Evolutionary conservation across 2,888 invertebrate species (phyloP).

Genomic region (Trissoscelio sp.): DNA sequence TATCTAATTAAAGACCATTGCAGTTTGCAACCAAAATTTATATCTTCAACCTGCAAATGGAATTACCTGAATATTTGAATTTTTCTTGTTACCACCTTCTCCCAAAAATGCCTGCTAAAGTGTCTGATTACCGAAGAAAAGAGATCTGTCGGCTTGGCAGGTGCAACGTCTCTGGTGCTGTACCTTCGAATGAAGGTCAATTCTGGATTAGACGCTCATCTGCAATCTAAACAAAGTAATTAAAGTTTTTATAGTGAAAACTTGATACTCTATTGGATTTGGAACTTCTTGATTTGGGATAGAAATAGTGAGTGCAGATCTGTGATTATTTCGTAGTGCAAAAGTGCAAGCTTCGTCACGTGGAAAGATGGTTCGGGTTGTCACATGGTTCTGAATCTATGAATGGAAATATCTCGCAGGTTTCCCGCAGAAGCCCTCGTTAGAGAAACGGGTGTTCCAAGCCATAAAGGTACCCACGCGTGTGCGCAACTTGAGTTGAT

Average conservation of each 20-base stretch:
- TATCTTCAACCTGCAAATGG: no score
- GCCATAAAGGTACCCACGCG: constrained; percentile 81
- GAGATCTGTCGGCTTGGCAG: constrained; percentile 58
- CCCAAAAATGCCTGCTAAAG: constrained; percentile 49
- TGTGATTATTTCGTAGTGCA: constrained; percentile 19
- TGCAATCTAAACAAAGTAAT: constrained; percentile 1
- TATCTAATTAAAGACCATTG: no score
- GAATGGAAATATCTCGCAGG: constrained; percentile 81
- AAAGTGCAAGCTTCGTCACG: constrained; percentile 71
- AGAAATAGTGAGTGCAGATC: constrained; percentile 24
- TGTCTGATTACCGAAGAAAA: constrained; percentile 63
- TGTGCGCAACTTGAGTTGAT: constrained; percentile 74
- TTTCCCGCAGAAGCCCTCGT: constrained; percentile 81
- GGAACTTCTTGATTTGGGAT: no score
- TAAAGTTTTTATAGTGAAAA: background rate
- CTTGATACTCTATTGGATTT: background rate
- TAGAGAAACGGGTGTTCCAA: constrained; percentile 80
- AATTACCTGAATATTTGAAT: no score
- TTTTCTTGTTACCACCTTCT: background rate
- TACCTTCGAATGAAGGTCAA: constrained; percentile 49
- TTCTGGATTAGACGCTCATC: constrained; percentile 45
- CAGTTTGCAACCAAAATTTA: no score
- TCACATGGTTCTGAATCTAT: constrained; percentile 79
- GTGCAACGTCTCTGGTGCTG: constrained; percentile 49
- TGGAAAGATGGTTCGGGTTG: constrained; percentile 73